A percentile compares a stretch with the other conserved stretches of the same genome.
Evolutionary conservation across 2,888 invertebrate genomes (phyloP).

Genomic region (Anorthoa munda): DNA sequence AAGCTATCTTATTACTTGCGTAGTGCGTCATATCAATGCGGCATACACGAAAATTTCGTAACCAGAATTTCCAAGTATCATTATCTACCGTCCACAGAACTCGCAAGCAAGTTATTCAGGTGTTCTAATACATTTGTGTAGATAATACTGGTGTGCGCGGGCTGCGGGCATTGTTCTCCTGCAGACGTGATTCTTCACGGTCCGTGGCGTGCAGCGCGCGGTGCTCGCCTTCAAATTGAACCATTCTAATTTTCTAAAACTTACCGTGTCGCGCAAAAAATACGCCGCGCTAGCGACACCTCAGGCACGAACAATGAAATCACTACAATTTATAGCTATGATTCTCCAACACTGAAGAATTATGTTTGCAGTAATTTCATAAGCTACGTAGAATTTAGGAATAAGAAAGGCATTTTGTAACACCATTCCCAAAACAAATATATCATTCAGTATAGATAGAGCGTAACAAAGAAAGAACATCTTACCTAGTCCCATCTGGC

Average conservation of each 20-base stretch:
- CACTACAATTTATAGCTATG: constrained; percentile 48
- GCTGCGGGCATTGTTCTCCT: constrained; percentile 73
- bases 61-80: background rate
- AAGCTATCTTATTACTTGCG: background rate
- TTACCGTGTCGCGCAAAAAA: constrained; percentile 69
- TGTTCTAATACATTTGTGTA: constrained; percentile 38
- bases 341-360: constrained; percentile 11
- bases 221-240: constrained; percentile 62
- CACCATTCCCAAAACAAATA: background rate
- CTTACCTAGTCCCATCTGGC: constrained; percentile 94
- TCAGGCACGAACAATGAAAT: constrained; percentile 56
- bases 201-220: constrained; percentile 65
- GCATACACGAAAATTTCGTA: background rate
- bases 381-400: background rate
- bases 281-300: constrained; percentile 46
- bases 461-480: constrained; percentile 22
- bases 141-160: constrained; percentile 44
- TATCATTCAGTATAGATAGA: background rate
- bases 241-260: constrained; percentile 59
- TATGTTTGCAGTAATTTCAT: background rate
- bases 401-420: background rate
- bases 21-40: constrained; percentile 36
- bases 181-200: constrained; percentile 74
- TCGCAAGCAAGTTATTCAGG: constrained; percentile 29
- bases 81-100: background rate